Evolutionary conservation across 2,888 invertebrate species (phyloP), one percentile per base, ranked within the genome.

Genomic region (Coremacera marginata): DNA sequence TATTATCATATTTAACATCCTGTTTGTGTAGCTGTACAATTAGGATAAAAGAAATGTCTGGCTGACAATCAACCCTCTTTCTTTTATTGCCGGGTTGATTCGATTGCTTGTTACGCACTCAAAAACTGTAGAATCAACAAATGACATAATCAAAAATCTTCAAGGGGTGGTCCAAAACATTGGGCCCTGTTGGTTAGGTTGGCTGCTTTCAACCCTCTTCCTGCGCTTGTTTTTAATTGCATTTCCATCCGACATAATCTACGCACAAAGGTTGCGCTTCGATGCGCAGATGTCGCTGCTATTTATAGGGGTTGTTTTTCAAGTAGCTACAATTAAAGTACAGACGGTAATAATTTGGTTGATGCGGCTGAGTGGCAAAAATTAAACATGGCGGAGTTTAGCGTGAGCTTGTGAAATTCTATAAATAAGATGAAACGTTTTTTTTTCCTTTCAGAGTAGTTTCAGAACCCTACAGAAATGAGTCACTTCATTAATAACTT

Each of bases 141-240:
- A 74, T 65, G 55, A 74, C 74, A 74, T 74, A 74, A 74, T 74
- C 74, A 74, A 25, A 65, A 44, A 70, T 70, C 8, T 25, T 9
- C 14, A 37, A 11, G 19, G 65, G 31, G 3, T 55, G 22, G n/a
- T 55, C 5, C 55, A 1, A 9, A 55, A 5, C 55, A 7, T 19
- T 52, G 9, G 19, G 2, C 62, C 14, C 16, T 14, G 14, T 62
- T 34, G 31, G 25, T 27, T 57, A 31, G 70, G 57, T 55, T 52
- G 70, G 70, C n/a, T 57, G 31, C 7, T 51, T 68, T 51, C 68
- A 68, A 68, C 68, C 68, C 68, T 51, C 49, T 25, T 51, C 9
- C 9, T 65, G 37, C n/a, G 22, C 5, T 67, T 5, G 5, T 11
- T 44, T 44, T 44, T 44, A 44, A 14, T 44, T 11, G 3, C 44